These are phyloP conservation scores for Catostomus latipinnis DNA, from an alignment of 2,797 vertebrate species.

Conservation along the genomic window DNA sequence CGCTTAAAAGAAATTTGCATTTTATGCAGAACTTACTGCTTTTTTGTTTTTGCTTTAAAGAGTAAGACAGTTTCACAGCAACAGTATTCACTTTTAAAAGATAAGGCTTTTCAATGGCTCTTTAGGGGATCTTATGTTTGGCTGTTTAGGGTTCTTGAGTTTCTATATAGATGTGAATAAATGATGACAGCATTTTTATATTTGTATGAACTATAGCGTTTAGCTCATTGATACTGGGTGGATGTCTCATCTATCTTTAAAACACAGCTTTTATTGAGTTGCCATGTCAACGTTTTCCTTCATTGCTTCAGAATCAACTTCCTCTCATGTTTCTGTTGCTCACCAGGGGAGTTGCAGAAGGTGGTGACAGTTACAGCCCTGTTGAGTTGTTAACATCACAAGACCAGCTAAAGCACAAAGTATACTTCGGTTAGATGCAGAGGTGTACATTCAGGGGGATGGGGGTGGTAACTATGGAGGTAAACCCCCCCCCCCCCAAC, in stretches of 20 bases:
- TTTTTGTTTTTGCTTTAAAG: background rate
- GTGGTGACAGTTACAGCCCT: conserved; percentile 7
- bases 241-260: background rate
- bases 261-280: background rate
- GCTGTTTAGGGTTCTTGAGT: no score
- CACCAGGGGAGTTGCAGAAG: background rate
- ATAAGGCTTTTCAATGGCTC: background rate
- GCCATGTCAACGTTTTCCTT: background rate
- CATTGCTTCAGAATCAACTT: background rate
- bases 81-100: background rate
- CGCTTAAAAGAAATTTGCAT: background rate
- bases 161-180: background rate
- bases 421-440: no score
- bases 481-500: no score
- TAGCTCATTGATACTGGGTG: background rate
- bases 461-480: no score
- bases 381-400: background rate
- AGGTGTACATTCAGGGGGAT: no score
- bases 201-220: no score
- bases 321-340: background rate
- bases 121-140: background rate
- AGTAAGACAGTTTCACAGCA: background rate
- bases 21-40: background rate
- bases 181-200: background rate
- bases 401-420: background rate